phyloP scores from a whole-genome alignment of 1,140 invertebrate genomes.

The Ridgeia piscesae region DNA sequence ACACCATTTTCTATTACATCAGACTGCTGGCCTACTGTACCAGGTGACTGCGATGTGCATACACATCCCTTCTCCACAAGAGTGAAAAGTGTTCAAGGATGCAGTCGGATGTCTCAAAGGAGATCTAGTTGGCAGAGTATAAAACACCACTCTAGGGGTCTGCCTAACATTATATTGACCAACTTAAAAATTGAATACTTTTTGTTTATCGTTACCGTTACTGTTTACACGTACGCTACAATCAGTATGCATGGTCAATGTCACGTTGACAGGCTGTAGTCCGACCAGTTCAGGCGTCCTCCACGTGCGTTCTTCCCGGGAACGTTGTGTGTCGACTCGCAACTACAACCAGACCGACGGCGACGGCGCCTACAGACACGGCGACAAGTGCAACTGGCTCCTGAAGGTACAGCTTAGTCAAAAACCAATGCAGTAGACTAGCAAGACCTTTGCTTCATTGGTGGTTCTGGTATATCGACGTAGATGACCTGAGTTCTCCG shows the following conservation, averaged over 20 bases:
- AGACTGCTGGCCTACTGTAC: too few relatives aligned
- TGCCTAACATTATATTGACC: background rate
- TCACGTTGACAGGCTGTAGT: background rate
- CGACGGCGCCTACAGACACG: background rate
- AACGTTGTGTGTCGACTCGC: background rate
- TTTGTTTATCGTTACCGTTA: background rate
- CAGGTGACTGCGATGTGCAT: too few relatives aligned
- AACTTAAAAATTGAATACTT: background rate
- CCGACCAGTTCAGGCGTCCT: background rate
- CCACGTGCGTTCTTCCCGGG: background rate
- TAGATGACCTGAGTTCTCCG: too few relatives aligned
- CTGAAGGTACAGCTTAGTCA: background rate
- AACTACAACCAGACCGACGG: background rate
- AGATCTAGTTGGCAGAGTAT: background rate
- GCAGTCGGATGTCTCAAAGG: too few relatives aligned
- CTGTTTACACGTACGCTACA: background rate
- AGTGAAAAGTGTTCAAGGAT: too few relatives aligned
- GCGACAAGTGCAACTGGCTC: background rate
- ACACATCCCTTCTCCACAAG: too few relatives aligned
- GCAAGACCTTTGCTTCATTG: too few relatives aligned
- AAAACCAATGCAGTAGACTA: background rate
- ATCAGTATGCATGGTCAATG: background rate
- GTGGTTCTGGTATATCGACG: too few relatives aligned
- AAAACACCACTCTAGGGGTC: background rate
- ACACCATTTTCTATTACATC: too few relatives aligned